Percentiles rank a stretch among this genome's conserved stretches.
phyloP scores from a whole-genome alignment of 2,888 invertebrate species.

The Micropterix aruncella region DNA sequence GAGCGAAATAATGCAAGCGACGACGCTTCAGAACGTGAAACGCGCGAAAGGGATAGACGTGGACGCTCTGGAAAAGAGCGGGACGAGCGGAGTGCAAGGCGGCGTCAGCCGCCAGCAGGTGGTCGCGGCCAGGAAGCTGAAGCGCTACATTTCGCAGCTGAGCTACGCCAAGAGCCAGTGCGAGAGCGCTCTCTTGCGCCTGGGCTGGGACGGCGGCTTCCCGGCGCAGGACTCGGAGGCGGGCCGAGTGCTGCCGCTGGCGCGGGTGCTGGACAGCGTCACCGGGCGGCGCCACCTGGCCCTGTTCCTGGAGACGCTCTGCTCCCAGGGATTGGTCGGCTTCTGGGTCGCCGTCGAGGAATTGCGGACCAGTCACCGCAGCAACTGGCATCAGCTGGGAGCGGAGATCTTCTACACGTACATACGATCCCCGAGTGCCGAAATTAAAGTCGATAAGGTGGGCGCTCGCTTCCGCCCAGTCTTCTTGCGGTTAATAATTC shows the following conservation, averaged over 20 bases:
- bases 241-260: conserved; percentile 38
- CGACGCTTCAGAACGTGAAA: conserved; percentile 80
- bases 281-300: conserved; percentile 69
- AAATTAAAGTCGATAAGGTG: conserved; percentile 69
- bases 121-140: conserved; percentile 66
- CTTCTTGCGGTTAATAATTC: neutral
- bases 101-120: conserved; percentile 63
- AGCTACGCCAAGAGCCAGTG: conserved; percentile 70
- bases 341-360: conserved; percentile 83
- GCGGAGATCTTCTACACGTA: conserved; percentile 89
- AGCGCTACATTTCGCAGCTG: conserved; percentile 70
- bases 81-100: conserved; percentile 29
- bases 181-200: conserved; percentile 56
- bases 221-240: conserved; percentile 36
- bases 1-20: conserved; percentile 88
- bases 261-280: conserved; percentile 61
- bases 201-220: conserved; percentile 67
- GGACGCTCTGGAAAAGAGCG: conserved; percentile 38
- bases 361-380: conserved; percentile 58
- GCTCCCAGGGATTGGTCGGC: conserved; percentile 71
- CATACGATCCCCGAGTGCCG: conserved; percentile 66
- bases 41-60: conserved; percentile 67
- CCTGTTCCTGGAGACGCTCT: conserved; percentile 68
- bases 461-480: no score
- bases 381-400: conserved; percentile 72